A percentile compares a stretch with the other conserved stretches of the same genome.
phyloP scores from a whole-genome alignment of 2,797 vertebrate species.

The Margarornis squamiger region DNA sequence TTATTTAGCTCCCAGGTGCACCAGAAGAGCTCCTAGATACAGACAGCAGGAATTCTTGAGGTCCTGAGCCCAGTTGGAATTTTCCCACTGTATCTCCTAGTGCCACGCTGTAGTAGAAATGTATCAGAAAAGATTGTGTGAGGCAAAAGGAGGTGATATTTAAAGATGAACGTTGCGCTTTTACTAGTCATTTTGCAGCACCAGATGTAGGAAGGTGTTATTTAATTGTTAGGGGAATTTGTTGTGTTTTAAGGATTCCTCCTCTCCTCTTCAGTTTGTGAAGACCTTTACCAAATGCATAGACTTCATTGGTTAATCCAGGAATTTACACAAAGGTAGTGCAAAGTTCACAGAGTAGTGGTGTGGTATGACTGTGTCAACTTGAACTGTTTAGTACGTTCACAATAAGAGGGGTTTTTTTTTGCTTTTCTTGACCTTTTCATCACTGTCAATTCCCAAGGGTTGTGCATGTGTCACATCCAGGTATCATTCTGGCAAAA shows the following conservation, averaged over 20 bases:
- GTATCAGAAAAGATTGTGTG: not conserved
- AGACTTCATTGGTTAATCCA: not conserved
- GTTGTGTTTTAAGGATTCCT: not conserved
- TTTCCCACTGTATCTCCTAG: not conserved
- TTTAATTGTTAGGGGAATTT: not conserved
- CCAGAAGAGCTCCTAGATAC: not conserved
- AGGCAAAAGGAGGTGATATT: not conserved
- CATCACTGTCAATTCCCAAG: not conserved
- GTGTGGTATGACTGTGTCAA: not conserved
- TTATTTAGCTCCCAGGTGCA: not conserved
- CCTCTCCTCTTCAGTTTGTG: not conserved
- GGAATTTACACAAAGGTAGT: not conserved
- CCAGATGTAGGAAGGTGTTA: not conserved
- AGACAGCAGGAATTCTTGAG: not conserved
- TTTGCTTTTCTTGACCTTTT: not conserved
- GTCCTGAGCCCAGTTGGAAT: not conserved
- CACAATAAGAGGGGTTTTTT: accelerated
- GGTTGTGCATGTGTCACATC: not conserved
- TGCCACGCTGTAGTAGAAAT: accelerated
- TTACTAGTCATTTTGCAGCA: not conserved
- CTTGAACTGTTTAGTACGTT: not conserved
- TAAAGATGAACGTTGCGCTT: not conserved
- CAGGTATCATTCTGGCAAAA: not conserved
- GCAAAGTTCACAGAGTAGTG: not conserved
- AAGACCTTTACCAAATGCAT: not conserved